Percentiles rank a stretch among this genome's conserved stretches.
These are phyloP conservation scores for Corvus moneduloides DNA, from an alignment of 2,113 vertebrate genomes.

Conservation along the genomic window DNA sequence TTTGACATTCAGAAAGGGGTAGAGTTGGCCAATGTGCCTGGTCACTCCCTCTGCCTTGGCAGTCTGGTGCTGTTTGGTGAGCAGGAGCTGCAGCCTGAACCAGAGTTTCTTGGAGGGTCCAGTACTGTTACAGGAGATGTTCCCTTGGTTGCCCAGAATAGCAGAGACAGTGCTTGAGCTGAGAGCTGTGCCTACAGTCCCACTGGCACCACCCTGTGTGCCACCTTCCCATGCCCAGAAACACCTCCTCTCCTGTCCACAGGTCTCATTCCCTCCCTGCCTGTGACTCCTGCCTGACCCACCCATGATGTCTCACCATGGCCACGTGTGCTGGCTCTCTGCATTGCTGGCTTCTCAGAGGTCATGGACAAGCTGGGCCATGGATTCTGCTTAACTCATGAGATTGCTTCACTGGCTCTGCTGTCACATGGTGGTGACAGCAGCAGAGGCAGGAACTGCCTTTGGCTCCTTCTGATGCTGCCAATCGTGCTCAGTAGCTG, in stretches of 20 bases:
- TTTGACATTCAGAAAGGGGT: not conserved
- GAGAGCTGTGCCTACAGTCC: not conserved
- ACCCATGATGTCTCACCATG: accelerated
- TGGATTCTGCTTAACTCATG: not conserved
- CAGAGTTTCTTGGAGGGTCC: not conserved
- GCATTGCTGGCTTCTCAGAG: not conserved
- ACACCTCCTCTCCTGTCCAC: not conserved
- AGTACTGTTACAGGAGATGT: not conserved
- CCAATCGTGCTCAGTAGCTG: not conserved
- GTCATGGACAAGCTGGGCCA: accelerated
- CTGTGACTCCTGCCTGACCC: not conserved
- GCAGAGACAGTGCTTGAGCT: not conserved
- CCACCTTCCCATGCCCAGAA: not conserved
- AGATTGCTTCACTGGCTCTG: not conserved
- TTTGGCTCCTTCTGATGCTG: not conserved
- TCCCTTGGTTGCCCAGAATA: not conserved
- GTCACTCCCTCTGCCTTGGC: not conserved
- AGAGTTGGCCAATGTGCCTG: not conserved
- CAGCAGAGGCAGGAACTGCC: not conserved
- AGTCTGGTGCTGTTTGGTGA: not conserved
- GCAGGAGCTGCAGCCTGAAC: not conserved
- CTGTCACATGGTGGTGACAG: not conserved
- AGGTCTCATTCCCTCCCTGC: not conserved
- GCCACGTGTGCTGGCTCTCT: not conserved
- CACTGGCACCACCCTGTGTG: not conserved